Conservation (phyloP, 2,888 invertebrate species). For the Rotaria macrura region DNA sequence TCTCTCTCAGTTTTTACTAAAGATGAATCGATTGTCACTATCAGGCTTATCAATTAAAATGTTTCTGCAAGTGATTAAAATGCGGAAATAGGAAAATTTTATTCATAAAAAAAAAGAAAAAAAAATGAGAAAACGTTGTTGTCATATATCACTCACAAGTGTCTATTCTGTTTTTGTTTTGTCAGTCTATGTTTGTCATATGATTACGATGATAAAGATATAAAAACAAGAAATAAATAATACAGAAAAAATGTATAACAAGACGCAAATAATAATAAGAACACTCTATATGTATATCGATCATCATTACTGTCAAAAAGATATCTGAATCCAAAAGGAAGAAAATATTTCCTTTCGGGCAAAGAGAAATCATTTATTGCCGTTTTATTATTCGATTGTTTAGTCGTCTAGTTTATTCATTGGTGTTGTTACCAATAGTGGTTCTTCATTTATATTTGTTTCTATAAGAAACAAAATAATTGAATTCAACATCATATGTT, state of each 20-base stretch:
- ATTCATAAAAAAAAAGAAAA: neutral
- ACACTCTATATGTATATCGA: neutral
- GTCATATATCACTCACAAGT: neutral
- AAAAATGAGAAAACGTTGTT: neutral
- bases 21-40: too few relatives aligned
- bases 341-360: neutral
- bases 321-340: neutral
- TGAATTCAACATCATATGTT: neutral
- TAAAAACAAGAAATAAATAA: neutral
- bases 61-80: too few relatives aligned
- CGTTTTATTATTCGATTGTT: neutral
- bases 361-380: neutral
- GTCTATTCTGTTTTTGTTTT: neutral
- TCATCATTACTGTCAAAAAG: neutral
- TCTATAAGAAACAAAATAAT: neutral
- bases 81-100: neutral
- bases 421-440: neutral
- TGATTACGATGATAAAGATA: neutral
- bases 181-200: neutral
- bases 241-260: neutral
- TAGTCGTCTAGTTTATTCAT: neutral
- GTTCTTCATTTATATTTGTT: neutral
- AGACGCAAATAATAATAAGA: neutral
- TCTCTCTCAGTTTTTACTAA: too few relatives aligned
- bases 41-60: too few relatives aligned